Evolutionary conservation across 2,113 vertebrate species (phyloP).

Genomic region (Peromyscus polionotus): DNA sequence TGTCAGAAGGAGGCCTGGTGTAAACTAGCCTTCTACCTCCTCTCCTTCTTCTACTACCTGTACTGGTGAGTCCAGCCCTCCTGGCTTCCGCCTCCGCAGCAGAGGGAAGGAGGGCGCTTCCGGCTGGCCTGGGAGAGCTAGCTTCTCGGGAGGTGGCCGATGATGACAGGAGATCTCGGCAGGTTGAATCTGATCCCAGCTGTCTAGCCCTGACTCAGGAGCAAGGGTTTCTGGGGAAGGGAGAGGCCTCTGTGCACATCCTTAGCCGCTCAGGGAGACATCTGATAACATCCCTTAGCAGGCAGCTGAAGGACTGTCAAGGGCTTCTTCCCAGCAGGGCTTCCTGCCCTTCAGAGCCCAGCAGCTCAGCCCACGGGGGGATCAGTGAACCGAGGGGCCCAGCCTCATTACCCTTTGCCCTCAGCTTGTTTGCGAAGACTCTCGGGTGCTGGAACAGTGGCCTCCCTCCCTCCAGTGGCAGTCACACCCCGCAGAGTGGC

Average conservation of each 20-base stretch:
- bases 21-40: conserved; percentile 98
- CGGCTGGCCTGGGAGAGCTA: neutral
- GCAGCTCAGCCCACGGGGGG: rapidly evolving
- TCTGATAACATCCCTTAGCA: too few relatives aligned
- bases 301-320: rapidly evolving
- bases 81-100: neutral
- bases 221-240: neutral
- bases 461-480: neutral
- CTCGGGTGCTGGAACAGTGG: neutral
- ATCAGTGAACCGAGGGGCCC: rapidly evolving
- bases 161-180: neutral
- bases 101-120: neutral
- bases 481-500: neutral
- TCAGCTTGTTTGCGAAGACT: neutral
- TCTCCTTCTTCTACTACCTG: conserved; percentile 99
- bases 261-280: rapidly evolving
- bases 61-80: conserved; percentile 93
- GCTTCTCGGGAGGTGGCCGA: neutral
- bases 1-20: conserved; percentile 99
- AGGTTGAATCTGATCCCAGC: neutral
- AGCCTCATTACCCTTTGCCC: neutral
- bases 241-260: rapidly evolving
- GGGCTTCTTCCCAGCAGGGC: neutral
- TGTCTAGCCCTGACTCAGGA: neutral
- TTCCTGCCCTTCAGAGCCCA: neutral